Evolutionary conservation across 2,888 invertebrate species (phyloP).

Genomic region (Eucriotettix oculatus): DNA sequence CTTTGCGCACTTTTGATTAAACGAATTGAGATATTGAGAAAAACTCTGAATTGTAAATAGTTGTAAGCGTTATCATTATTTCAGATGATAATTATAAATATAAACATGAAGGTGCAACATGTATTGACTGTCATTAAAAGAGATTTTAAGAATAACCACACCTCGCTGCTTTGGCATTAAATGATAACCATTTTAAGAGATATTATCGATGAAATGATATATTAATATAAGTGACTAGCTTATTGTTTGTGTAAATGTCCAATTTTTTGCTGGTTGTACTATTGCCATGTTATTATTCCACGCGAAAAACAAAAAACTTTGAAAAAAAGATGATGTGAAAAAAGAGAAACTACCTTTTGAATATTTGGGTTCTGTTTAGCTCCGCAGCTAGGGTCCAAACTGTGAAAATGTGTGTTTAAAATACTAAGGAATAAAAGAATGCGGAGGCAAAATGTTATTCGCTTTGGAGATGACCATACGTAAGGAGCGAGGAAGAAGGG

Average conservation of each 20-base stretch:
- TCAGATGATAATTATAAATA: conserved; percentile 27
- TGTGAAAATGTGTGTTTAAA: conserved; percentile 8
- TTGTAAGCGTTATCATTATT: conserved; percentile 4
- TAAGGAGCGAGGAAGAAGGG: neutral
- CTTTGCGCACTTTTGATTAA: no score
- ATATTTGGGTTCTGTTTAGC: conserved; percentile 10
- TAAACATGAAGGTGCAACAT: neutral
- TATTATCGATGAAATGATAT: conserved; percentile 2
- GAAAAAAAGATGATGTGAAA: conserved; percentile 3
- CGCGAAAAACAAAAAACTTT: neutral
- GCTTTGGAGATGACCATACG: no score
- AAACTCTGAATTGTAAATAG: no score
- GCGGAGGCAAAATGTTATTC: no score
- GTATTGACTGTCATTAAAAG: conserved; percentile 2
- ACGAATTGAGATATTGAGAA: no score
- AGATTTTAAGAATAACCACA: conserved; percentile 6
- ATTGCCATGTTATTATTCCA: conserved; percentile 10
- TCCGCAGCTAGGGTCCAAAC: conserved; percentile 12
- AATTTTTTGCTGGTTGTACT: conserved; percentile 12
- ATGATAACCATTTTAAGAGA: conserved; percentile 1
- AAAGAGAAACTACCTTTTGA: conserved; percentile 8
- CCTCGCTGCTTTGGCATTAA: conserved; percentile 8
- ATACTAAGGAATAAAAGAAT: neutral
- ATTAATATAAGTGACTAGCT: conserved; percentile 11
- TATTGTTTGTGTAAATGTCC: conserved; percentile 14